A percentile compares a stretch with the other conserved stretches of the same genome.
These are phyloP conservation scores for Nomada ruficornis DNA, from an alignment of 2,888 invertebrate species.

Conservation along the genomic window DNA sequence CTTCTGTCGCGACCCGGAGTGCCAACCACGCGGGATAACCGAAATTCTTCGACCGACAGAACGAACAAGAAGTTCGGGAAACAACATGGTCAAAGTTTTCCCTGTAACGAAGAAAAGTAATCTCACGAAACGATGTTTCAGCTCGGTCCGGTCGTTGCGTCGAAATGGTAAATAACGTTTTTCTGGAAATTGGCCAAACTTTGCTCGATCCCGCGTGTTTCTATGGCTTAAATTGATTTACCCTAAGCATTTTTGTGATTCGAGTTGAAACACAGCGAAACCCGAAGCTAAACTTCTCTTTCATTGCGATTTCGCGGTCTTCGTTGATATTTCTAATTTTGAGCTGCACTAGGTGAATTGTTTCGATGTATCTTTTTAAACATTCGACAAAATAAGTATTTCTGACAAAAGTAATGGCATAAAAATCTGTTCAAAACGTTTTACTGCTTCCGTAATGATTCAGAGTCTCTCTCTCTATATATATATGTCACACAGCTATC, in stretches of 20 bases:
- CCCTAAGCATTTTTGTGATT: slow-evolving; percentile 19
- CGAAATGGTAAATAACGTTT: slow-evolving; percentile 60
- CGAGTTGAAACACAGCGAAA: not conserved
- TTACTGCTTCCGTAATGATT: not conserved
- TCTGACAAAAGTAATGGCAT: not conserved
- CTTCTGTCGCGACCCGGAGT: not conserved
- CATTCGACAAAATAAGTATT: not conserved
- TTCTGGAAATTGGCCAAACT: slow-evolving; percentile 53
- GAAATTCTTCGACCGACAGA: slow-evolving; percentile 15
- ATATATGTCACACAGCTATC: not conserved
- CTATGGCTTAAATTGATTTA: slow-evolving; percentile 52
- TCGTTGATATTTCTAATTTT: not conserved
- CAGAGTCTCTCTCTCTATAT: not conserved
- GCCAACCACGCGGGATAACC: slow-evolving; percentile 18
- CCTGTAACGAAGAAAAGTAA: slow-evolving; percentile 59
- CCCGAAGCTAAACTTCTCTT: not conserved
- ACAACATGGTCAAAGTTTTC: slow-evolving; percentile 36
- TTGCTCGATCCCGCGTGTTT: slow-evolving; percentile 14
- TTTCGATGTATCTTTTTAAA: not conserved
- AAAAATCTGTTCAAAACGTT: not conserved
- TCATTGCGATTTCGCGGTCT: too few relatives aligned
- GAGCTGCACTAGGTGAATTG: not conserved
- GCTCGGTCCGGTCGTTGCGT: slow-evolving; percentile 13
- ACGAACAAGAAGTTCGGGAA: slow-evolving; percentile 20
- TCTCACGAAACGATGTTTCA: slow-evolving; percentile 37